These are phyloP conservation scores for Camelus dromedarius DNA, from an alignment of 2,113 vertebrate genomes.

Conservation along the genomic window DNA sequence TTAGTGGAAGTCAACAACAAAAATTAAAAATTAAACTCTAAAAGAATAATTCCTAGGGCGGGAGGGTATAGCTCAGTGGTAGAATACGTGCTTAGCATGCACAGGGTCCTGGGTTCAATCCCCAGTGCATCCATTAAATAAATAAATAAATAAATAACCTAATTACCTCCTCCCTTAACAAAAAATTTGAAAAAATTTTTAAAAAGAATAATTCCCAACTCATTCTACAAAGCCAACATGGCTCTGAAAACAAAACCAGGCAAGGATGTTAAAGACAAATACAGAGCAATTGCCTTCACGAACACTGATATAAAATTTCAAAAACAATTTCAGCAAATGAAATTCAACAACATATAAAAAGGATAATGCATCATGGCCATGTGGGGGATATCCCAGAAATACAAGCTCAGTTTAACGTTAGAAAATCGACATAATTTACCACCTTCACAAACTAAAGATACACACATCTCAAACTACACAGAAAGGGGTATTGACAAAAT, in stretches of 20 bases:
- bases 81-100: no score
- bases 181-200: no score
- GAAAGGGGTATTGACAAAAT: not conserved
- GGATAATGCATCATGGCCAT: not conserved
- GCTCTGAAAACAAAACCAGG: not conserved
- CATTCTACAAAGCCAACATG: not conserved
- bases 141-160: no score
- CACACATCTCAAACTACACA: not conserved
- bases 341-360: not conserved
- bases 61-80: no score
- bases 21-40: not conserved
- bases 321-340: not conserved
- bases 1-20: not conserved
- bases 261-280: not conserved
- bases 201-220: not conserved
- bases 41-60: not conserved
- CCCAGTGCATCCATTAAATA: no score
- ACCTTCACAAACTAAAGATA: not conserved
- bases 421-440: not conserved
- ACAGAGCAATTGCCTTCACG: not conserved
- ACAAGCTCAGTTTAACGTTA: not conserved
- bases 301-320: not conserved
- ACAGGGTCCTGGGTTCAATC: no score
- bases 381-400: not conserved
- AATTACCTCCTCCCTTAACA: no score